Conservation (phyloP, 2,797 vertebrate species). For the Pseudochirops corinnae region DNA sequence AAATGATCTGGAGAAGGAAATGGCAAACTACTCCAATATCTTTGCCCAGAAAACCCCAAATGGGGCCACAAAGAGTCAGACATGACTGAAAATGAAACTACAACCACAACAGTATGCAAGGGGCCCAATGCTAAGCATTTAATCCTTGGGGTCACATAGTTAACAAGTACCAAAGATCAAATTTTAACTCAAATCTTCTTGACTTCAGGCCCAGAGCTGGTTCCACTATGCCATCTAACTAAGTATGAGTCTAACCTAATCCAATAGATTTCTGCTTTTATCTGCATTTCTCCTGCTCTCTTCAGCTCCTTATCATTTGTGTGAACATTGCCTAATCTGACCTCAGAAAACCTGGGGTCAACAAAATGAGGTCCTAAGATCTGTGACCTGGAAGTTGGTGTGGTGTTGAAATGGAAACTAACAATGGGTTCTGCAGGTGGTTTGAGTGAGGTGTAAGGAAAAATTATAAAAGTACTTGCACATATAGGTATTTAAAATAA, state of each 20-base stretch:
- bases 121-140: conserved; percentile 17
- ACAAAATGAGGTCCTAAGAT: neutral
- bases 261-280: neutral
- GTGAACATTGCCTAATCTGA: neutral
- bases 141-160: conserved; percentile 5
- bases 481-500: neutral
- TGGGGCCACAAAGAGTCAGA: neutral
- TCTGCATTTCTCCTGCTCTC: neutral
- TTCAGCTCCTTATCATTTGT: neutral
- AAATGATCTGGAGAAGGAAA: neutral
- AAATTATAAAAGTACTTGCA: neutral
- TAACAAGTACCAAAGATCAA: neutral
- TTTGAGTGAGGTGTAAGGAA: accelerated
- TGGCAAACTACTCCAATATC: neutral
- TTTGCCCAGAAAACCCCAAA: neutral
- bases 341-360: neutral
- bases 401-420: accelerated
- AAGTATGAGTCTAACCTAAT: neutral
- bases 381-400: neutral
- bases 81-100: neutral
- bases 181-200: neutral
- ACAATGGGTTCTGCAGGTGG: neutral
- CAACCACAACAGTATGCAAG: neutral
- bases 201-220: neutral
- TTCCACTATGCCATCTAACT: neutral